These are phyloP conservation scores for Orussus abietinus DNA, from an alignment of 1,140 invertebrate genomes.

Conservation along the genomic window DNA sequence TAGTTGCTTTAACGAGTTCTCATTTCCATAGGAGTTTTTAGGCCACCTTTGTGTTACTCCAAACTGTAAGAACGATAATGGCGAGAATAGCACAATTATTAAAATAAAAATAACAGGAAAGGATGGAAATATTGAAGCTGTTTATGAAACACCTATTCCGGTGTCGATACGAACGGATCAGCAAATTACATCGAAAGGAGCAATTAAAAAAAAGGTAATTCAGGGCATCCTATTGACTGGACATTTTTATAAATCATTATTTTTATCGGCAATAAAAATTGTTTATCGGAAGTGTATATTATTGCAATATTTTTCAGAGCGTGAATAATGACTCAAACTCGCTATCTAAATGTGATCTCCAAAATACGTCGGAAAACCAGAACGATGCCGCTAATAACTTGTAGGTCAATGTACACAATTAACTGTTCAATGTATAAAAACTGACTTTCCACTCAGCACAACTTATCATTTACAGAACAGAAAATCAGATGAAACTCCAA, in stretches of 20 bases:
- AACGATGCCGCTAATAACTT: slow-evolving; percentile 1
- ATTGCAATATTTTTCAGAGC: not conserved
- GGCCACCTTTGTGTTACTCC: slow-evolving; percentile 25
- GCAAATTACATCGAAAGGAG: slow-evolving; percentile 19
- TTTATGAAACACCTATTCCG: slow-evolving; percentile 5
- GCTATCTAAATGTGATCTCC: not conserved
- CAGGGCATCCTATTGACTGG: not conserved
- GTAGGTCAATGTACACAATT: slow-evolving; percentile 2
- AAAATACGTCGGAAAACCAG: not conserved
- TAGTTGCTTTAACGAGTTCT: slow-evolving; percentile 2
- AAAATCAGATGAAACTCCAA: slow-evolving; percentile 2
- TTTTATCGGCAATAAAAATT: not conserved
- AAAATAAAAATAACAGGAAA: slow-evolving; percentile 22
- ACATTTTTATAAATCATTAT: slow-evolving; percentile 4
- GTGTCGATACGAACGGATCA: not conserved
- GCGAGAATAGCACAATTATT: slow-evolving; percentile 17
- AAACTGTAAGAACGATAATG: slow-evolving; percentile 20
- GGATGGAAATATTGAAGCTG: slow-evolving; percentile 15
- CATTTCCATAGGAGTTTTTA: slow-evolving; percentile 21
- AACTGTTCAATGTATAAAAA: slow-evolving; percentile 1
- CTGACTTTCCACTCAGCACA: not conserved
- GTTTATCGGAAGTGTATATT: not conserved
- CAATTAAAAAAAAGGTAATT: slow-evolving; percentile 10
- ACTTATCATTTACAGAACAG: slow-evolving; percentile 8
- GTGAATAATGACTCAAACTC: not conserved